Conservation (phyloP, 2,888 invertebrate species). For the Drosophila mulleri region DNA sequence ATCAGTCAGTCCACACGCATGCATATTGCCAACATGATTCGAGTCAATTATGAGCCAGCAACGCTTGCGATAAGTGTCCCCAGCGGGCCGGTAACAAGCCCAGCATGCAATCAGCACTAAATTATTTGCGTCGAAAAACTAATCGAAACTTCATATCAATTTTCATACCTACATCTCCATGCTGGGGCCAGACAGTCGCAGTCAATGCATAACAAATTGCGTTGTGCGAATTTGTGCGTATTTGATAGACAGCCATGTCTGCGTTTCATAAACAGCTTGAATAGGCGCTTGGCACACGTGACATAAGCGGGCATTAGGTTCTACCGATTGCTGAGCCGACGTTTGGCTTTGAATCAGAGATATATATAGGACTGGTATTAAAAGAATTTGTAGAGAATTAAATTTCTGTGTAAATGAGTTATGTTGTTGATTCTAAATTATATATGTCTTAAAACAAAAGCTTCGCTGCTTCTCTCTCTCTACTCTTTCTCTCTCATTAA, state of each 20-base stretch:
- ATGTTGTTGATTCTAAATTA: too few relatives aligned
- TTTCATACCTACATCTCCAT: neutral
- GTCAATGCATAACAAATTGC: constrained; percentile 62
- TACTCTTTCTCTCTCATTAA: too few relatives aligned
- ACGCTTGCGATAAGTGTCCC: constrained; percentile 69
- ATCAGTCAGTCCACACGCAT: constrained; percentile 30
- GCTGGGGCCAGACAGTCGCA: constrained; percentile 20
- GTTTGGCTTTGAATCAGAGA: too few relatives aligned
- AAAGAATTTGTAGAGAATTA: too few relatives aligned
- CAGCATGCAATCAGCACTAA: constrained; percentile 53
- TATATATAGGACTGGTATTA: too few relatives aligned
- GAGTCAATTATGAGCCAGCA: constrained; percentile 63
- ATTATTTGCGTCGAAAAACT: constrained; percentile 49
- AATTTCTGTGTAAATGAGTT: too few relatives aligned
- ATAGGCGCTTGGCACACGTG: constrained; percentile 43
- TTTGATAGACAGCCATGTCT: constrained; percentile 38
- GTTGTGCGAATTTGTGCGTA: constrained; percentile 27
- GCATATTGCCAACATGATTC: constrained; percentile 66
- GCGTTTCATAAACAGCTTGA: constrained; percentile 49
- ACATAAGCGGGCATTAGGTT: constrained; percentile 18
- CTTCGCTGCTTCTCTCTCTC: too few relatives aligned
- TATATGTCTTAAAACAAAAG: too few relatives aligned
- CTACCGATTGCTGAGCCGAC: too few relatives aligned
- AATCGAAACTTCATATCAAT: constrained; percentile 23
- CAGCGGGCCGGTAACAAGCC: constrained; percentile 8